phyloP scores from a whole-genome alignment of 2,113 vertebrate species.

The Sander lucioperca region DNA sequence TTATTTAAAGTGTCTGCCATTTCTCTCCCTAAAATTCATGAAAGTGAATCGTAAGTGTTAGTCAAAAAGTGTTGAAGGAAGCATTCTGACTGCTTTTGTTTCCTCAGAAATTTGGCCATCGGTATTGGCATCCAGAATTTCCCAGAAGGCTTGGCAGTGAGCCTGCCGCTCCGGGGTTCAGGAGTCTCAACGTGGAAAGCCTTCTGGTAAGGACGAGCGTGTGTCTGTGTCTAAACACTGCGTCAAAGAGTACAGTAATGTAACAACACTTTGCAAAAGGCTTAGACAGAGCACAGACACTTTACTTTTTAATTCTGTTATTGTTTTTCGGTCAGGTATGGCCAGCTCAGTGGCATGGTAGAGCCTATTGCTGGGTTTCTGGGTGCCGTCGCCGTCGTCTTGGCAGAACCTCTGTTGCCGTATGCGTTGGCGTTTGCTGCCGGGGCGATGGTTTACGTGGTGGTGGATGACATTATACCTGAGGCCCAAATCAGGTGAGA shows the following conservation, averaged over 20 bases:
- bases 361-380: slow-evolving; percentile 91
- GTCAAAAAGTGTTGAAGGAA: not conserved
- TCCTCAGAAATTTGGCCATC: slow-evolving; percentile 92
- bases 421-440: slow-evolving; percentile 95
- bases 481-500: slow-evolving; percentile 95
- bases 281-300: not conserved
- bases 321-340: slow-evolving; percentile 85
- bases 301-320: not conserved
- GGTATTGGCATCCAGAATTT: slow-evolving; percentile 99
- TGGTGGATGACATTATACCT: slow-evolving; percentile 96
- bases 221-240: not conserved
- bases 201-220: slow-evolving; percentile 89
- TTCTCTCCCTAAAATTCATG: not conserved
- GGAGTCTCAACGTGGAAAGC: slow-evolving; percentile 92
- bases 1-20: too few species aligned
- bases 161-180: slow-evolving; percentile 90
- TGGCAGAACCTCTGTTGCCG: slow-evolving; percentile 92
- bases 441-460: slow-evolving; percentile 97
- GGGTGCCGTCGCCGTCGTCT: slow-evolving; percentile 88
- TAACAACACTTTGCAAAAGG: not conserved
- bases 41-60: not conserved
- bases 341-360: slow-evolving; percentile 98
- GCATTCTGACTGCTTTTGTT: not conserved
- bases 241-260: not conserved
- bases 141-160: slow-evolving; percentile 96